Percentiles rank a stretch among this genome's conserved stretches.
Evolutionary conservation across 2,113 vertebrate species (phyloP).

Genomic region (Chiloscyllium plagiosum): DNA sequence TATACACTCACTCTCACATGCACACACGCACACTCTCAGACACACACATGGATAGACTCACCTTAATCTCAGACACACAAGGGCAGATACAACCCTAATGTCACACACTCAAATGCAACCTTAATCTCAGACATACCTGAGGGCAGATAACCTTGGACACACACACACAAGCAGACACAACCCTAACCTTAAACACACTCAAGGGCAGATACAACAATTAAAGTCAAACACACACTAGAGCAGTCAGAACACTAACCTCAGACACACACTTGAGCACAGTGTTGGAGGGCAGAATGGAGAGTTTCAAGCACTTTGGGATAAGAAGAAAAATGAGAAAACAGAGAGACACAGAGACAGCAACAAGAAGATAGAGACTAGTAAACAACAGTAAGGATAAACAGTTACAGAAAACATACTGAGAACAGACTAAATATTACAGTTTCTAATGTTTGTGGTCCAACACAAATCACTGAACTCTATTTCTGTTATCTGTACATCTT

Average conservation of each 20-base stretch:
- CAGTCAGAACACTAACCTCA: conserved; percentile 33
- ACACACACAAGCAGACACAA: neutral
- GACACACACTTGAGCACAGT: conserved; percentile 31
- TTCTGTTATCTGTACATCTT: neutral
- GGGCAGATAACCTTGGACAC: neutral
- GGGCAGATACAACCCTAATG: neutral
- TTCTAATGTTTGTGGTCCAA: neutral
- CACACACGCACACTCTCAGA: too few species aligned
- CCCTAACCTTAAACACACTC: neutral
- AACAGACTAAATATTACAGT: conserved; percentile 21
- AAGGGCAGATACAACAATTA: neutral
- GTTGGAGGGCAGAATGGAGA: conserved; percentile 32
- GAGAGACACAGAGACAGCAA: conserved; percentile 23
- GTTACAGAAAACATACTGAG: conserved; percentile 20
- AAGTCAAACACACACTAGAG: neutral
- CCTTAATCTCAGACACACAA: neutral
- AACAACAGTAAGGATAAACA: conserved; percentile 23
- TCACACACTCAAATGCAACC: neutral
- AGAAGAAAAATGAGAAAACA: conserved; percentile 35
- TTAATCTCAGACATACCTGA: neutral
- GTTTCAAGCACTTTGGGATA: conserved; percentile 35
- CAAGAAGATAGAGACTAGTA: conserved; percentile 27
- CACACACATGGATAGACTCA: too few species aligned
- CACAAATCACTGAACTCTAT: neutral
- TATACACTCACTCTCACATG: too few species aligned